Evolutionary conservation across 2,113 vertebrate species (phyloP), one percentile per base, ranked within the genome.

Genomic region (Phasianus colchicus): DNA sequence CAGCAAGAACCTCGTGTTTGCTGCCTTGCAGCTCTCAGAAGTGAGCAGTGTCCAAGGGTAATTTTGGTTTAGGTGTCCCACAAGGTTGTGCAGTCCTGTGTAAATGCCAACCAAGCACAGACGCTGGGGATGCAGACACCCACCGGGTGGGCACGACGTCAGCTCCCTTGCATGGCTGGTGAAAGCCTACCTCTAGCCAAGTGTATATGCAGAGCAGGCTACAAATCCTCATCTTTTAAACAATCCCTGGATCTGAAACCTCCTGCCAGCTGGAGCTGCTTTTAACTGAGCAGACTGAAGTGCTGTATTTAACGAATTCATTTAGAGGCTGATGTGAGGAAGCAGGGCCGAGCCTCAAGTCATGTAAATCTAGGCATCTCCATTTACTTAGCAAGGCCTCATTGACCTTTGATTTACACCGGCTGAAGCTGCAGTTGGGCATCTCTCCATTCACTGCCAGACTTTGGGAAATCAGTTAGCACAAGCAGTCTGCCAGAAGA

Each of bases 161-260:
- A 81, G 40, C 36, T 72, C 52, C 29, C 70, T 58, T 82, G 12
- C 61, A 12, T 0, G 24, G 76, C 43, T 7, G 4, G 48, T 5
- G 63, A 78, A 45, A 88, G 16, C 48, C 70, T 88, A 50, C 77
- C 92, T 91, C 87, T 84, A 90, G 74, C 86, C 92, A 91, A 81
- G 69, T 38, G 21, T 78, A 94, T 94, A 84, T 65, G 86, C 72
- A 43, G 66, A 57, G n/a, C 58, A 90, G 58, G 73, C 90, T 90
- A 89, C 88, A 96, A 95, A 94, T 95, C 85, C 90, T 91, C 65
- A 86, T 92, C 86, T 96, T 95, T 94, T 90, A 94, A 93, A 93
- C 80, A 94, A 94, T 94, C 90, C 63, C 66, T 95, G 86, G 63
- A 93, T 92, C 54, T 34, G 63, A 95, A 95, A 63, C 73, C 73